phyloP scores from a whole-genome alignment of 30 jellyfish, hydroid and myxozoan species.

The Hydractinia echinata region DNA sequence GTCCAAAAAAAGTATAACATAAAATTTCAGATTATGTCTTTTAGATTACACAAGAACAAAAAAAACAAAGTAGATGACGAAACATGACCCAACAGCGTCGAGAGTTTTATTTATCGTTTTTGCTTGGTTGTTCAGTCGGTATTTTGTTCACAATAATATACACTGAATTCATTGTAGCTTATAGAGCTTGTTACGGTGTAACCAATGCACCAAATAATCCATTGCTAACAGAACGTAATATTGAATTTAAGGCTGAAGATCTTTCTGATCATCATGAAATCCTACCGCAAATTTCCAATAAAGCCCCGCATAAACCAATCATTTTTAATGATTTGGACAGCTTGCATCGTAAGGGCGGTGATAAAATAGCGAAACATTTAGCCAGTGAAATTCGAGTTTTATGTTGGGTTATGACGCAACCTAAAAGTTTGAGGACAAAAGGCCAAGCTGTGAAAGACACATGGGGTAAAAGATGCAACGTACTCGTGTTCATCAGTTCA shows the following conservation, averaged over 20 bases:
- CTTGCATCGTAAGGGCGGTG: conserved; percentile 15
- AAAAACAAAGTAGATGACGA: too few relatives aligned
- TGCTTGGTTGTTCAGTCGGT: conserved; percentile 36
- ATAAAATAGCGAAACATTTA: conserved; percentile 45
- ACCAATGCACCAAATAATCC: background rate
- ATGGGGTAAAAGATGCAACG: conserved; percentile 92
- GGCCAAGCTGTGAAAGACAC: conserved; percentile 88
- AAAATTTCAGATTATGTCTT: too few relatives aligned
- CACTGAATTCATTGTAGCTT: background rate
- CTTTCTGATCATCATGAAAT: background rate
- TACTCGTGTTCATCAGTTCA: conserved; percentile 79
- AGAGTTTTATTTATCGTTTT: conserved; percentile 27
- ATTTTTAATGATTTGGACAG: conserved; percentile 26
- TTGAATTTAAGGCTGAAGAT: background rate
- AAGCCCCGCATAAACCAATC: conserved; percentile 26
- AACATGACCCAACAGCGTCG: background rate
- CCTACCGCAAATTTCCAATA: background rate
- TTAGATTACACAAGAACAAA: too few relatives aligned
- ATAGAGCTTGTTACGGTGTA: background rate
- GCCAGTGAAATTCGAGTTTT: conserved; percentile 56
- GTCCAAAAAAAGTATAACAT: too few relatives aligned
- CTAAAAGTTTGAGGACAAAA: conserved; percentile 43
- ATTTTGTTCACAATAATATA: conserved; percentile 3
- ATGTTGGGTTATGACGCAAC: conserved; percentile 96
- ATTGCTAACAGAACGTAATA: background rate